phyloP scores from a whole-genome alignment of 1,140 invertebrate species.

The Cyclargus thomasi region DNA sequence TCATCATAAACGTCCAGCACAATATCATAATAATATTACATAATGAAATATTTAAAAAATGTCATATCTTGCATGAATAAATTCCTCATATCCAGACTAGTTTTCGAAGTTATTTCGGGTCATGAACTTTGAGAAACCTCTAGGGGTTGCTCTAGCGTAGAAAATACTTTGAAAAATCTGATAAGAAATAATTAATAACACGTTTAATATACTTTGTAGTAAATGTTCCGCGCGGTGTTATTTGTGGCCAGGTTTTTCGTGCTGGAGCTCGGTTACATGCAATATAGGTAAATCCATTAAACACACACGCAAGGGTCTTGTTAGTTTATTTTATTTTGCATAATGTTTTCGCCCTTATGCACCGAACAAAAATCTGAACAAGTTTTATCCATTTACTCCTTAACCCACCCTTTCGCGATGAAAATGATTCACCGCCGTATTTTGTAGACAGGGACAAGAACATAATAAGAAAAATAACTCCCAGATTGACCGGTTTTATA shows the following conservation, averaged over 20 bases:
- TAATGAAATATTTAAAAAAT: neutral
- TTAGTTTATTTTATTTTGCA: constrained; percentile 10
- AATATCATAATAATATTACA: no score
- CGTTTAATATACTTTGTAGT: neutral
- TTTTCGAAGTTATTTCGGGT: neutral
- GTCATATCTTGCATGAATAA: neutral
- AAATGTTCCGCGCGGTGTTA: neutral
- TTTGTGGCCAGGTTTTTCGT: neutral
- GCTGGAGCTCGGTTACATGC: constrained; percentile 1
- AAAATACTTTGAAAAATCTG: neutral
- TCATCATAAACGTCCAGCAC: no score
- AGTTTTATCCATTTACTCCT: neutral
- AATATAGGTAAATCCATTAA: constrained; percentile 6
- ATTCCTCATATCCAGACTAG: neutral
- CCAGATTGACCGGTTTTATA: no score
- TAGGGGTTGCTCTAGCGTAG: neutral
- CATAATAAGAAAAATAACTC: no score
- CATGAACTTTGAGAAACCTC: neutral
- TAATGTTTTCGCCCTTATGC: constrained; percentile 4
- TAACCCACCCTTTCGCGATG: no score
- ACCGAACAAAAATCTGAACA: neutral
- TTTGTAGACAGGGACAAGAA: no score
- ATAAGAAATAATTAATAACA: constrained; percentile 5
- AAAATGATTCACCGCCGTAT: no score
- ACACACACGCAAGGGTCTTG: neutral